Conservation (phyloP, 2,888 invertebrate species). For the Pegoplata infirma region DNA sequence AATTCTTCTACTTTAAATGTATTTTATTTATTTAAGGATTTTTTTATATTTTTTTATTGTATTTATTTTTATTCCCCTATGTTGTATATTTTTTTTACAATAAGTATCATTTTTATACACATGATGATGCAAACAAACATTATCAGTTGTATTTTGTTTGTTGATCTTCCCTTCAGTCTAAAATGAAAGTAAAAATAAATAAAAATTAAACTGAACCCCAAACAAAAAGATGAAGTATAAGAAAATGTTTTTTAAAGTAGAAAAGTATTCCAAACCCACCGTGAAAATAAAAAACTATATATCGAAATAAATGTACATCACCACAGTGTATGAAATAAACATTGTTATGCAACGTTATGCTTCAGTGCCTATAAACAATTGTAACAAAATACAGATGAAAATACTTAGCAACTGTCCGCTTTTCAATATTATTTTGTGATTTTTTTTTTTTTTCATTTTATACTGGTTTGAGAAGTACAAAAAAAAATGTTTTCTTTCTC, state of each 20-base stretch:
- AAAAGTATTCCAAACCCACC: constrained; percentile 1
- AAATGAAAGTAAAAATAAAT: constrained; percentile 35
- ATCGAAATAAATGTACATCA: constrained; percentile 6
- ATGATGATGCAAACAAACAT: constrained; percentile 53
- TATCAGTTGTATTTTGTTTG: constrained; percentile 49
- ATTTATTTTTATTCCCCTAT: constrained; percentile 19
- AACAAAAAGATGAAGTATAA: constrained; percentile 17
- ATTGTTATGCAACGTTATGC: constrained; percentile 67
- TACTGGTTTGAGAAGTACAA: no score
- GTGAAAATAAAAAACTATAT: not conserved
- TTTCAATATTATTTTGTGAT: constrained; percentile 63
- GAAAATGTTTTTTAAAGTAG: constrained; percentile 17
- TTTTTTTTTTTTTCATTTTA: constrained; percentile 21
- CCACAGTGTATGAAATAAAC: constrained; percentile 56
- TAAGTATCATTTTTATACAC: constrained; percentile 53
- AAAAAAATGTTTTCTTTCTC: not conserved
- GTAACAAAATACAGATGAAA: constrained; percentile 68
- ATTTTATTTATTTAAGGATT: not conserved
- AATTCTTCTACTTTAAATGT: not conserved
- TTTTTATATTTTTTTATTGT: not conserved
- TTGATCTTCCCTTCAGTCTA: constrained; percentile 52
- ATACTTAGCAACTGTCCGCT: constrained; percentile 71
- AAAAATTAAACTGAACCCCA: constrained; percentile 16
- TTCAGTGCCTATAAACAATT: constrained; percentile 73
- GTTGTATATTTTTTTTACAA: constrained; percentile 42